These are phyloP conservation scores for Rhombomys opimus DNA, from an alignment of 2,113 vertebrate species.

Conservation along the genomic window DNA sequence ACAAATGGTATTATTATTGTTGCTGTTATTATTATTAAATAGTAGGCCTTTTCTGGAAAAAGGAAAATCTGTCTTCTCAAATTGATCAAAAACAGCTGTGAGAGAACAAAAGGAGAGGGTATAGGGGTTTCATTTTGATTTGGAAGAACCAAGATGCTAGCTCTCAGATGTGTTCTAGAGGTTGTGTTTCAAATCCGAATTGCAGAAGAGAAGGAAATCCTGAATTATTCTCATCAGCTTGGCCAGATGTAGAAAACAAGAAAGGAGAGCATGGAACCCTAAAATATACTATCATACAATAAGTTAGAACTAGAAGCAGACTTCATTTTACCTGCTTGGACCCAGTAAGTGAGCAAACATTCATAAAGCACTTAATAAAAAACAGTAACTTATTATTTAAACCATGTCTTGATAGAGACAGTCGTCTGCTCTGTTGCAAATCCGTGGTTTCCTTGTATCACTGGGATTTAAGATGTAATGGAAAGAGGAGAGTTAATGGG, in stretches of 20 bases:
- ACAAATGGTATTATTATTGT: not conserved
- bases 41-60: not conserved
- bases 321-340: not conserved
- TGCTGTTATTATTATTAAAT: not conserved
- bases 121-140: not conserved
- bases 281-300: constrained; percentile 7
- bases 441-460: not conserved
- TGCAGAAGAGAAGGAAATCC: not conserved
- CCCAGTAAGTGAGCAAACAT: constrained; percentile 16
- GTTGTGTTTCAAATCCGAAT: not conserved
- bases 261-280: not conserved
- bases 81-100: not conserved
- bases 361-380: not conserved
- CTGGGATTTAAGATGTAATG: not conserved
- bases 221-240: constrained; percentile 47
- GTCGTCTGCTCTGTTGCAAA: not conserved
- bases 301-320: not conserved
- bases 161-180: not conserved
- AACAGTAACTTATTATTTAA: not conserved
- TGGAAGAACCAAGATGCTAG: not conserved
- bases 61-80: not conserved
- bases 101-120: not conserved
- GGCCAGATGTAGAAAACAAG: not conserved
- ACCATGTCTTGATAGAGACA: constrained; percentile 11
- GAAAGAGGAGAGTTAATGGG: not conserved